Evolutionary conservation across 2,888 invertebrate genomes (phyloP).

Genomic region (Cantharis lateralis): DNA sequence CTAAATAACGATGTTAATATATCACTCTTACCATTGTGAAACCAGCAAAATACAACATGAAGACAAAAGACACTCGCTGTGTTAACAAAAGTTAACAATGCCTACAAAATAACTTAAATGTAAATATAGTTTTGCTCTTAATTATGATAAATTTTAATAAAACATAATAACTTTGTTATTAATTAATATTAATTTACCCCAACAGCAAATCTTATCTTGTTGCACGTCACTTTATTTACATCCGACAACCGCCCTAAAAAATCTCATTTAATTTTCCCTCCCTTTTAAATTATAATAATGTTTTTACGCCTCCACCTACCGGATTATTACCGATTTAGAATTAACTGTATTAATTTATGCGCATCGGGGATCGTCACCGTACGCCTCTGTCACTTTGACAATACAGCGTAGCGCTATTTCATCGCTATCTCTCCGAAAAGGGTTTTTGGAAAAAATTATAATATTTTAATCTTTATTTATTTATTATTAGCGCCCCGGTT

Average conservation of each 20-base stretch:
- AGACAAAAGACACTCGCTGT: slow-evolving; percentile 21
- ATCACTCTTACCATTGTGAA: slow-evolving; percentile 24
- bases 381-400: too few species aligned
- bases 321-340: background rate
- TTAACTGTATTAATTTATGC: too few species aligned
- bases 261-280: background rate
- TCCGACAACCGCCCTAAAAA: background rate
- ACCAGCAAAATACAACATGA: slow-evolving; percentile 26
- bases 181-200: background rate
- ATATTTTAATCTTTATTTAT: too few species aligned
- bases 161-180: background rate
- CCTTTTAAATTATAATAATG: background rate
- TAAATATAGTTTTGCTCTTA: background rate
- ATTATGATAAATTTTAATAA: slow-evolving; percentile 1
- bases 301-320: background rate
- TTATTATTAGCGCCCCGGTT: too few species aligned
- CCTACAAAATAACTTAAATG: slow-evolving; percentile 17
- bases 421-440: too few species aligned
- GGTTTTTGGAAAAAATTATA: too few species aligned
- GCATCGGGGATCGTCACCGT: too few species aligned
- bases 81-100: slow-evolving; percentile 26
- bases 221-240: background rate
- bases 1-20: slow-evolving; percentile 27
- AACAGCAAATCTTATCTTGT: slow-evolving; percentile 1
- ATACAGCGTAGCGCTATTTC: too few species aligned